phyloP scores from a whole-genome alignment of 2,888 invertebrate genomes.

The Stenoptilia bipunctidactyla region DNA sequence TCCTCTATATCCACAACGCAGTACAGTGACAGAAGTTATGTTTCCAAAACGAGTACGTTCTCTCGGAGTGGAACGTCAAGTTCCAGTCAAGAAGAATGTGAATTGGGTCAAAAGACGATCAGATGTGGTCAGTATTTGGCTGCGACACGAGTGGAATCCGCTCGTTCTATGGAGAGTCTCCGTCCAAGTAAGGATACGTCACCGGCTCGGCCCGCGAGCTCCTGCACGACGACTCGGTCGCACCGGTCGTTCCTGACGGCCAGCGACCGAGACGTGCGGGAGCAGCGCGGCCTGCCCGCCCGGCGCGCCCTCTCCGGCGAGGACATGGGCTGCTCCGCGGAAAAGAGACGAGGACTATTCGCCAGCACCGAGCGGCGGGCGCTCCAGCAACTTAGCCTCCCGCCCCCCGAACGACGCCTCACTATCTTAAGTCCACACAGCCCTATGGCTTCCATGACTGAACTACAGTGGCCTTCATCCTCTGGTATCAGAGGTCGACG shows the following conservation, averaged over 20 bases:
- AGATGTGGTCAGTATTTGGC: slow-evolving; percentile 67
- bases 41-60: slow-evolving; percentile 65
- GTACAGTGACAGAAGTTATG: slow-evolving; percentile 59
- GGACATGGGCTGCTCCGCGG: slow-evolving; percentile 73
- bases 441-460: slow-evolving; percentile 75
- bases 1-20: slow-evolving; percentile 58
- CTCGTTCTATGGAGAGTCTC: slow-evolving; percentile 80
- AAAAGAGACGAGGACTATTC: slow-evolving; percentile 76
- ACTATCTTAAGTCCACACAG: slow-evolving; percentile 86
- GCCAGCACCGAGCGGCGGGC: slow-evolving; percentile 75
- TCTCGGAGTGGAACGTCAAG: slow-evolving; percentile 74
- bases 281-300: slow-evolving; percentile 74
- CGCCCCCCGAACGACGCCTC: slow-evolving; percentile 76
- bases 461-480: slow-evolving; percentile 69
- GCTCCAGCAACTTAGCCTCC: slow-evolving; percentile 78
- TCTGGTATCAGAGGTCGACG: slow-evolving; percentile 73
- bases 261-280: slow-evolving; percentile 77
- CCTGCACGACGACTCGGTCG: slow-evolving; percentile 55
- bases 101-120: slow-evolving; percentile 60
- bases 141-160: slow-evolving; percentile 69
- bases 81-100: slow-evolving; percentile 80
- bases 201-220: slow-evolving; percentile 67
- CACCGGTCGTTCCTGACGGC: slow-evolving; percentile 75
- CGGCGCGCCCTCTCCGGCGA: slow-evolving; percentile 75
- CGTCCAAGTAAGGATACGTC: slow-evolving; percentile 69